Conservation (phyloP, 2,888 invertebrate species). For the Cantharis flavilabris region DNA sequence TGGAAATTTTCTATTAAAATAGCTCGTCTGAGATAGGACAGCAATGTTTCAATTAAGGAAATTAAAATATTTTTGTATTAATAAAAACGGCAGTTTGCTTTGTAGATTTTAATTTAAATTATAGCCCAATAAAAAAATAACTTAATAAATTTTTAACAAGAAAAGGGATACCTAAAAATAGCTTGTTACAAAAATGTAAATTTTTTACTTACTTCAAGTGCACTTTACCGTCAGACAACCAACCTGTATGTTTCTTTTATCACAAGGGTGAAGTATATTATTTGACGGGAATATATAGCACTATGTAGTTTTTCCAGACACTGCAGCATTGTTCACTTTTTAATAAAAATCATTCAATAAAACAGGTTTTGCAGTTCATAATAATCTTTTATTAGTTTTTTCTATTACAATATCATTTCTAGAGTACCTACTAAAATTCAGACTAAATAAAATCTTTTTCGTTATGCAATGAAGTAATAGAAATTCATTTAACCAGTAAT, state of each 20-base stretch:
- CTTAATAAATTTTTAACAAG: neutral
- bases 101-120: neutral
- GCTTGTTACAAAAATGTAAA: neutral
- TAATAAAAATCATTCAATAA: neutral
- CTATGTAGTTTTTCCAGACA: neutral
- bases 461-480: too few relatives aligned
- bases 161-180: neutral
- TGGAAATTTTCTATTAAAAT: neutral
- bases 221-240: neutral
- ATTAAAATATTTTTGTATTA: neutral
- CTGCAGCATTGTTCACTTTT: neutral
- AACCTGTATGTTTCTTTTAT: neutral
- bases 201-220: neutral
- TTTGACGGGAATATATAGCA: neutral
- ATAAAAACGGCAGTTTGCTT: neutral
- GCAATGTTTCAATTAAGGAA: neutral
- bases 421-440: neutral
- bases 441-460: too few relatives aligned
- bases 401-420: neutral
- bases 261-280: neutral
- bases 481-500: neutral
- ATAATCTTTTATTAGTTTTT: neutral
- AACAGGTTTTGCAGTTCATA: neutral
- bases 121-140: neutral
- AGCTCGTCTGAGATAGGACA: neutral